Evolutionary conservation across 2,888 invertebrate genomes (phyloP), one percentile per base, ranked within the genome.

Genomic region (Phoronis australis): DNA sequence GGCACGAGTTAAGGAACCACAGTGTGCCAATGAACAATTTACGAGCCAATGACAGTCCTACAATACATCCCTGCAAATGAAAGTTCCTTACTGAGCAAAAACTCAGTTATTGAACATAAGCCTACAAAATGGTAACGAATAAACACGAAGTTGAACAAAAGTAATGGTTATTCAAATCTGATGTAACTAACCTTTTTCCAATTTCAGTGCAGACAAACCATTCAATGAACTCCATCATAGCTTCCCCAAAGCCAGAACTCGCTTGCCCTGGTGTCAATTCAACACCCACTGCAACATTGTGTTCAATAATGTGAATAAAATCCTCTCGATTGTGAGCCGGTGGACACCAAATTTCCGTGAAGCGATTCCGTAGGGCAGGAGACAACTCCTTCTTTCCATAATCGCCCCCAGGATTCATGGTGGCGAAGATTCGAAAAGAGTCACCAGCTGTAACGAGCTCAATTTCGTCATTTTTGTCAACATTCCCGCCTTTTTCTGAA

Each of bases 371-470:
- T 44, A 99, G 79, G 0, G 99, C 97, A 0, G 96, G 96, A 0
- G 97, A 99, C 9, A 99, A 80, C 82, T 99, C 99, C 73, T 99
- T 99, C 75, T 99, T 99, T 2, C 99, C 99, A 74, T 90, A 99
- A 81, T 99, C 99, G 1, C 97, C 97, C 12, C 97, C 96, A 5
- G 99, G 99, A 80, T 99, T 99, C 99, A 99, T 99, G 0, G 99
- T 99, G 1, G 92, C 94, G 50, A 97, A 83, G 66, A 99, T 90
- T 63, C 89, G 86, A 73, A 99, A 99, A 9, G 84, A 83, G 4
- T 83, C 73, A 48, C 82, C 66, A 0, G 88, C 87, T 20, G 56
- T 57, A 9, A 78, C 65, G 31, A 62, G 59, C 42, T 69, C 69
- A 12, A 71, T 68, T 37, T 72, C 68, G 45, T 61, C 59, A 15